Base-by-base conservation (phyloP, 2,888 invertebrate genomes). In the Zeuzera pyrina region DNA sequence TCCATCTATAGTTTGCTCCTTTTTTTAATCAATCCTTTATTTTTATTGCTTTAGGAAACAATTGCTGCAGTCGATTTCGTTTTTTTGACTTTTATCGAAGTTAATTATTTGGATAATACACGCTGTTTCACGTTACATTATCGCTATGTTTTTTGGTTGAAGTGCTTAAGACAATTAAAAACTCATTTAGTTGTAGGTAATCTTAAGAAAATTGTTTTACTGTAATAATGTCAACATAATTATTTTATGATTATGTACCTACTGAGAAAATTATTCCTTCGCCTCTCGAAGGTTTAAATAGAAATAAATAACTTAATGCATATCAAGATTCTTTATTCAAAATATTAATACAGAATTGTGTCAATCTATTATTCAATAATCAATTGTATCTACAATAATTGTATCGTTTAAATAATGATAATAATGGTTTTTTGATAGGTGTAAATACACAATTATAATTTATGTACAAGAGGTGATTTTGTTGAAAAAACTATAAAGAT, bases 41-140 rank as follows among this genome's bases (percentile, higher is more conserved):
- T 42, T 48, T 52, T 57, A 59, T 56, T 47, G 47, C 44, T 42
- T 47, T 41, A 42, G 46, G 46, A 48, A 47, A 47, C 35, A 47
- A 47, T 52, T 44, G 48, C 8, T 47, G 40, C 44, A 47, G 42
- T 46, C 45, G 52, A 51, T 56, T 50, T 45, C 34, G 28, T 51
- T 50, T 48, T 52, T 53, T 47, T 39, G 41, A 28, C 19, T n/a
- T n/a, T n/a, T n/a, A 4, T 5, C 8, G 6, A 36, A 31, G 30
- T 23, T 34, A 34, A 35, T 39, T 34, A 27, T 34, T 21, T 38
- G 25, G 26, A 39, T 41, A 52, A 35, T 42, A n/a, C n/a, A n/a
- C n/a, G 30, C 27, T n/a, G 16, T 27, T 16, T 8, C 6, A 33
- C 11, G n/a, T 30, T 26, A 30, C 12, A 22, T 29, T 23, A 25